These are phyloP conservation scores for Catharus minimus DNA, from an alignment of 2,113 vertebrate genomes.

Conservation along the genomic window DNA sequence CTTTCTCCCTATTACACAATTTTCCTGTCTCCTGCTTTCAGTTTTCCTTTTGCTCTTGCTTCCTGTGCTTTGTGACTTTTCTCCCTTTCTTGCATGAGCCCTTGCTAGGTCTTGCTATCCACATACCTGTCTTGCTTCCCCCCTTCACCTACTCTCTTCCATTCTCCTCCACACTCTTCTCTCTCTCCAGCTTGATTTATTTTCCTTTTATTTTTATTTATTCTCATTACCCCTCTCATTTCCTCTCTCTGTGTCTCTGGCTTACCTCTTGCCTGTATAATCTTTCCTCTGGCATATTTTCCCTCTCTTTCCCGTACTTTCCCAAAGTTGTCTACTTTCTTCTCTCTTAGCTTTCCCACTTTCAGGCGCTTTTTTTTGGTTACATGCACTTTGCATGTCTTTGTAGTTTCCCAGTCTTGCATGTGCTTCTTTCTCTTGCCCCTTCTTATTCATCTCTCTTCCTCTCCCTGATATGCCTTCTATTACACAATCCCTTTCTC, in stretches of 20 bases:
- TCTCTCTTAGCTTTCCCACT: not conserved
- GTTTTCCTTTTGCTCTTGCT: not conserved
- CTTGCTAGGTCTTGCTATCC: not conserved
- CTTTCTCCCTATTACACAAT: not conserved
- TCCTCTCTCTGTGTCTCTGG: not conserved
- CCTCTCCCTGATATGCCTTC: not conserved
- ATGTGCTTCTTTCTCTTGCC: not conserved
- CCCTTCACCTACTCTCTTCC: not conserved
- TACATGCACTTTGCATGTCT: not conserved
- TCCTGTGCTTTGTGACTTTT: not conserved
- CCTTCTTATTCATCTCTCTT: not conserved
- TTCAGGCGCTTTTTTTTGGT: not conserved
- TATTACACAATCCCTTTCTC: not conserved
- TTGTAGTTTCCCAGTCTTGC: not conserved
- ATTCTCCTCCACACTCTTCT: not conserved
- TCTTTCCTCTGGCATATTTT: not conserved
- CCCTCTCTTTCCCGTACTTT: not conserved
- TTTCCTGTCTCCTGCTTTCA: not conserved
- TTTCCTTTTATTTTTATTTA: not conserved
- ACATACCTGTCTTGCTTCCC: not conserved
- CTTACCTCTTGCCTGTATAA: not conserved
- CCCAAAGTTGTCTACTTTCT: not conserved
- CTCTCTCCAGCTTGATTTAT: not conserved
- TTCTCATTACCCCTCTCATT: not conserved
- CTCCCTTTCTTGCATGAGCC: not conserved